These are phyloP conservation scores for Eremophila alpestris DNA, from an alignment of 2,797 vertebrate genomes.

Conservation along the genomic window DNA sequence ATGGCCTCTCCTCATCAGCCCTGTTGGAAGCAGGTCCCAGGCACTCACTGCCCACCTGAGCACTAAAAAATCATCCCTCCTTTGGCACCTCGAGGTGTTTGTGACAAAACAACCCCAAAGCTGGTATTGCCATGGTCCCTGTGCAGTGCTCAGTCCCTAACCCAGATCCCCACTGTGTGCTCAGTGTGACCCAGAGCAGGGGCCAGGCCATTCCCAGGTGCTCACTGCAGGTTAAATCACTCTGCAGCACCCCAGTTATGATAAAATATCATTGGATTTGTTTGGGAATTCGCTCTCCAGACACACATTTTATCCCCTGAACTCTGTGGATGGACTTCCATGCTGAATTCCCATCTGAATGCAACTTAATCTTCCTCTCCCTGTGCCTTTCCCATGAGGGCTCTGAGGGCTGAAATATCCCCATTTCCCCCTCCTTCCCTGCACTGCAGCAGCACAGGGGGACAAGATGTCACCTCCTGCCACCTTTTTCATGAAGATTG, in stretches of 20 bases:
- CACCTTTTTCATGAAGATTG: not conserved
- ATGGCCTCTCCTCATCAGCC: conserved; percentile 33
- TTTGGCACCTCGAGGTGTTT: not conserved
- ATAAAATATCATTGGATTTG: not conserved
- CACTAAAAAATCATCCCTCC: not conserved
- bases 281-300: not conserved
- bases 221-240: not conserved
- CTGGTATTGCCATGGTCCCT: not conserved
- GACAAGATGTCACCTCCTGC: conserved; percentile 12
- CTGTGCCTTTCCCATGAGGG: not conserved
- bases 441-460: not conserved
- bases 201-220: not conserved
- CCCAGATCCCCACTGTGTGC: fast-evolving
- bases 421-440: not conserved
- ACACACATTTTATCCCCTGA: not conserved
- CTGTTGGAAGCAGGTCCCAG: conserved; percentile 37
- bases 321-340: not conserved
- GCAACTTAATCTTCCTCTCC: not conserved
- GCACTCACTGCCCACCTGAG: not conserved
- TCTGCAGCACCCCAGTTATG: not conserved
- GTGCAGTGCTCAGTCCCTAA: not conserved
- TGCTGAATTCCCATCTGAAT: not conserved
- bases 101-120: not conserved
- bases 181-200: not conserved
- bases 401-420: not conserved